Base-by-base conservation (phyloP, 2,797 vertebrate species). In the Amblyraja radiata region DNA sequence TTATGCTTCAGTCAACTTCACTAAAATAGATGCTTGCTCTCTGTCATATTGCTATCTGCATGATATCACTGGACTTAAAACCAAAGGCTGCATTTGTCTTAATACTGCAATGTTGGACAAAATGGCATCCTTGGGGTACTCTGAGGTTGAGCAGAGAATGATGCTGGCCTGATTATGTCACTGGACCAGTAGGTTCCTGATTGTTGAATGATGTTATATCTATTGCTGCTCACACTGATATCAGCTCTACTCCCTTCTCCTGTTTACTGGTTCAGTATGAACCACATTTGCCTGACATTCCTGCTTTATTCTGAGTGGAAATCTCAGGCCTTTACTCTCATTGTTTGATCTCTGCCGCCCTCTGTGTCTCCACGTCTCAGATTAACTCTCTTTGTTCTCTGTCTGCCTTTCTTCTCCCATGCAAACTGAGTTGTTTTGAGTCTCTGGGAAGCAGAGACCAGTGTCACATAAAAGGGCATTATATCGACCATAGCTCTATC, bases 331-430 rank as follows among this genome's bases (percentile, higher is more conserved):
- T 92, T 25, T 92, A 74, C 71, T 76, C 71, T 28, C 90, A 92
- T 76, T 74, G 68, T 92, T 92, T 92, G 90, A 92, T 92, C 46
- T 28, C 21, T 92, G 90, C 68, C 90, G 68, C 92, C 73, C 90
- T 92, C 90, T 46, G 46, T 92, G 68, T 92, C 68, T 92, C 90
- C 90, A 92, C 39, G 73, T 92, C 90, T 74, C 90, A 92, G 90
- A 92, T 92, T 92, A 92, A 92, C 68, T 92, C 46, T 92, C 90
- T 92, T 92, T 92, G 90, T 92, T 92, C 68, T 92, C 90, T 25
- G 68, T 54, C 90, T 92, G 90, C 14, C 90, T 92, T 92, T 92
- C 68, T 92, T 73, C 90, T 92, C 90, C 68, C 68, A 54, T 76
- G 90, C 90, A 92, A 92, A 71, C 90, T 6, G 71, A 92, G 71